Evolutionary conservation across 2,797 vertebrate species (phyloP).

Genomic region (Potorous gilbertii): DNA sequence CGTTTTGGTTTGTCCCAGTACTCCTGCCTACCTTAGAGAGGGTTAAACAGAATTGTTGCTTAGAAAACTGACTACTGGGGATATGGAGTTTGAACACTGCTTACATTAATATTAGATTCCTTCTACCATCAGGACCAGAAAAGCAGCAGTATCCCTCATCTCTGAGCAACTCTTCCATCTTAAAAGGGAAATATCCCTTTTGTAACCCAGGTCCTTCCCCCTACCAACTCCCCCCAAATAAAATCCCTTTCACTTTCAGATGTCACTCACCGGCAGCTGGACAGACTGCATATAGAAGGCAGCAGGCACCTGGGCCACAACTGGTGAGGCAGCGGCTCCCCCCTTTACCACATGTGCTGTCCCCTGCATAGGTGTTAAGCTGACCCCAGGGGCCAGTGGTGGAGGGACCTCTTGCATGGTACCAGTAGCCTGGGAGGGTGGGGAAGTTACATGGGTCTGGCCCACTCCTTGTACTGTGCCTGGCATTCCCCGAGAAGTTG

Average conservation of each 20-base stretch:
- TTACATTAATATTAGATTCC: not conserved
- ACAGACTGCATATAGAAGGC: constrained; percentile 88
- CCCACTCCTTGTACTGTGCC: constrained; percentile 83
- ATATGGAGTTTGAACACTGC: constrained; percentile 13
- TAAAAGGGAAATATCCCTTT: constrained; percentile 20
- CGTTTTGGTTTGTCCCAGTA: not conserved
- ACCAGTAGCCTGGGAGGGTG: constrained; percentile 78
- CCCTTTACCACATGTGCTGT: constrained; percentile 85
- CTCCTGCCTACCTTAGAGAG: not conserved
- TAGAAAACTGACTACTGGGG: constrained; percentile 18
- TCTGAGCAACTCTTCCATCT: not conserved
- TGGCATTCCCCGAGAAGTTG: constrained; percentile 80
- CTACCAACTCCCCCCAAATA: constrained; percentile 57
- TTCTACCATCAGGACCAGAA: constrained; percentile 25
- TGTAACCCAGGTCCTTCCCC: constrained; percentile 41
- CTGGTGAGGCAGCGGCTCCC: constrained; percentile 78
- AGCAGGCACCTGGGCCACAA: constrained; percentile 84
- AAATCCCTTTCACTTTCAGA: not conserved
- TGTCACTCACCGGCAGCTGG: constrained; percentile 86
- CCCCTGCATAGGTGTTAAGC: constrained; percentile 84
- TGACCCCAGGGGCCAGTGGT: constrained; percentile 79
- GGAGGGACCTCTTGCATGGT: constrained; percentile 83
- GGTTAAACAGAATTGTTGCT: constrained; percentile 13
- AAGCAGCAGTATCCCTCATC: not conserved
- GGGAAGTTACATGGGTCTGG: constrained; percentile 81